A percentile compares a stretch with the other conserved stretches of the same genome.
These are phyloP conservation scores for Drosophila nasuta DNA, from an alignment of 1,140 invertebrate genomes.

Conservation along the genomic window DNA sequence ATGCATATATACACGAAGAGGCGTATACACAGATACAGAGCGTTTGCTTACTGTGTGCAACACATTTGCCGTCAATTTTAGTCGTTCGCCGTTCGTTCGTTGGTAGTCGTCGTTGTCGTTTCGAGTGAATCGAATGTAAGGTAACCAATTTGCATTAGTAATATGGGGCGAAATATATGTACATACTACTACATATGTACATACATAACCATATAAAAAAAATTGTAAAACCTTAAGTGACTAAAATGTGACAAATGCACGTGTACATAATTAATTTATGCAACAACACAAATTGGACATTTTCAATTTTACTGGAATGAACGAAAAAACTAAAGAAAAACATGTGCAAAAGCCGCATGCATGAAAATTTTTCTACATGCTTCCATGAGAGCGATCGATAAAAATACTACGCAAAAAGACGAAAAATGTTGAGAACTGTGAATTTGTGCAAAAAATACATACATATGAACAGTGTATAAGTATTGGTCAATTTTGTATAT, in stretches of 20 bases:
- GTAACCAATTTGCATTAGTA: slow-evolving; percentile 69
- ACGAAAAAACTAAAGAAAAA: slow-evolving; percentile 5
- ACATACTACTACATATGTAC: background rate
- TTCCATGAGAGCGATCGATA: slow-evolving; percentile 63
- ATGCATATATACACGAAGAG: slow-evolving; percentile 24
- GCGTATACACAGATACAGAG: slow-evolving; percentile 58
- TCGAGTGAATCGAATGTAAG: slow-evolving; percentile 82
- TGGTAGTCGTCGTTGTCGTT: slow-evolving; percentile 81
- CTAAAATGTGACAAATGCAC: slow-evolving; percentile 54
- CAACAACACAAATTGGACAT: slow-evolving; percentile 13
- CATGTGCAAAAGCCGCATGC: slow-evolving; percentile 50
- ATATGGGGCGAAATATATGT: slow-evolving; percentile 69
- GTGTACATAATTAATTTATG: slow-evolving; percentile 39
- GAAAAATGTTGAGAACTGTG: slow-evolving; percentile 68
- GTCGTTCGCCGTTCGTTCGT: slow-evolving; percentile 76
- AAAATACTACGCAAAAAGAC: slow-evolving; percentile 79
- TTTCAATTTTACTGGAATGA: background rate
- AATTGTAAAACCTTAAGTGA: slow-evolving; percentile 42
- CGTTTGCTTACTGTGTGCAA: slow-evolving; percentile 61
- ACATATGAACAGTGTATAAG: slow-evolving; percentile 40
- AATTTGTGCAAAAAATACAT: slow-evolving; percentile 80
- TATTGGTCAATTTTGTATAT: slow-evolving; percentile 46
- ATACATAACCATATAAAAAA: slow-evolving; percentile 17
- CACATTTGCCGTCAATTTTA: slow-evolving; percentile 70
- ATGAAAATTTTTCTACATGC: slow-evolving; percentile 56